Percentiles rank a stretch among this genome's conserved stretches.
These are phyloP conservation scores for Anguilla japonica DNA, from an alignment of 2,113 vertebrate species.

Conservation along the genomic window DNA sequence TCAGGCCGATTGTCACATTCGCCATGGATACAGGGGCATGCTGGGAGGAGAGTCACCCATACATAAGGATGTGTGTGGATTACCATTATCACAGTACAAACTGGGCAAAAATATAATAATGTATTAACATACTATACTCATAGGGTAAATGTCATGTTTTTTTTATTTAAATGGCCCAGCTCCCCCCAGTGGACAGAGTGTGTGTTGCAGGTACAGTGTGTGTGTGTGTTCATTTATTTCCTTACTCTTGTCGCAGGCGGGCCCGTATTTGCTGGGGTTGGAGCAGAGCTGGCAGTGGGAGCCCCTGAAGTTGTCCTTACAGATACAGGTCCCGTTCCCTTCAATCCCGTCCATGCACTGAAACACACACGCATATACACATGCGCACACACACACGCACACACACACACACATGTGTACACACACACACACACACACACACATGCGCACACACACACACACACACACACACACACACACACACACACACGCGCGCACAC, in stretches of 20 bases:
- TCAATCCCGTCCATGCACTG: slow-evolving; percentile 79
- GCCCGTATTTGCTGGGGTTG: slow-evolving; percentile 72
- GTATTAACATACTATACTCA: too few relatives aligned
- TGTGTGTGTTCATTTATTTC: background rate
- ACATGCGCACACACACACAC: too few relatives aligned
- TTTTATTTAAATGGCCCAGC: too few relatives aligned
- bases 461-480: too few relatives aligned
- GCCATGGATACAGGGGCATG: slow-evolving; percentile 79
- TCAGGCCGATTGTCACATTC: slow-evolving; percentile 77
- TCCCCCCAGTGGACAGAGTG: background rate
- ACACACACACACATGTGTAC: too few relatives aligned
- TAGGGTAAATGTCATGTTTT: too few relatives aligned
- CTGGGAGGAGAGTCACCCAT: slow-evolving; percentile 53
- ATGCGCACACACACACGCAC: background rate
- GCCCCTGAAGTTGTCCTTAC: slow-evolving; percentile 76
- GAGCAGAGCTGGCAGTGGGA: slow-evolving; percentile 83
- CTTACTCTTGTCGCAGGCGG: slow-evolving; percentile 80
- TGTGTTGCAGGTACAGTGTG: background rate
- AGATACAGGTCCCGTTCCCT: slow-evolving; percentile 82
- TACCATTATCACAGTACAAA: too few relatives aligned
- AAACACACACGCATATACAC: background rate
- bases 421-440: too few relatives aligned
- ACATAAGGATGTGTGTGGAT: too few relatives aligned
- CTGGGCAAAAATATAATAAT: too few relatives aligned
- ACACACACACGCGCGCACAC: too few relatives aligned